Evolutionary conservation across 2,113 vertebrate genomes (phyloP), one percentile per base, ranked within the genome.

Genomic region (Callaeas wilsoni): DNA sequence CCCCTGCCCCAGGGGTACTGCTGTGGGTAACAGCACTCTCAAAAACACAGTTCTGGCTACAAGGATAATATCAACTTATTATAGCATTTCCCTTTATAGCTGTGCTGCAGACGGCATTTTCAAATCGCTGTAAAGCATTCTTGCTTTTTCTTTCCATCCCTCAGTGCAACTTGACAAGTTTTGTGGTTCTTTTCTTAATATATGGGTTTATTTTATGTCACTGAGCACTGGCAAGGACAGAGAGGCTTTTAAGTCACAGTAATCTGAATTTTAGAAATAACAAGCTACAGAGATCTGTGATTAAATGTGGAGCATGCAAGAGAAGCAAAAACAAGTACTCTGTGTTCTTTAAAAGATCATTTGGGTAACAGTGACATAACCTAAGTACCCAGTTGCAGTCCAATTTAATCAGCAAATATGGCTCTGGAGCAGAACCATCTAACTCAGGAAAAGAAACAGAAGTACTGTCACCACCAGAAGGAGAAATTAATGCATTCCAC

Each of bases 401-500:
- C 74, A 84, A 65, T 94, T 90, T 91, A 91, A 96, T 95, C 94
- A 96, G 84, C 37, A 87, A 93, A 68, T 75, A 49, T 26, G 84
- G 26, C 91, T 79, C 92, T 83, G 65, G 75, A 96, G 68, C 67
- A 93, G 93, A 89, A 95, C 93, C 91, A 76, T 73, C 65, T 89
- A 59, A 89, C 89, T 83, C 47, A 44, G 44, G 84, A 93, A 83
- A 97, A 92, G 93, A 96, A 93, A 67, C 93, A 94, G 83, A 82
- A 93, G 68, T 88, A 59, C 33, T 82, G 55, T 27, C 77, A 60
- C 41, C 77, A 86, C 9, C 85, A 90, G 76, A 57, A 95, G 90
- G 73, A 96, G 92, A 96, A 96, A 92, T 78, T 50, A 94, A 83
- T 91, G 81, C 89, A 95, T 96, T 96, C 84, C 75, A 56, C 37